Base-by-base conservation (phyloP, 2,888 invertebrate genomes). In the Papilio demoleus region DNA sequence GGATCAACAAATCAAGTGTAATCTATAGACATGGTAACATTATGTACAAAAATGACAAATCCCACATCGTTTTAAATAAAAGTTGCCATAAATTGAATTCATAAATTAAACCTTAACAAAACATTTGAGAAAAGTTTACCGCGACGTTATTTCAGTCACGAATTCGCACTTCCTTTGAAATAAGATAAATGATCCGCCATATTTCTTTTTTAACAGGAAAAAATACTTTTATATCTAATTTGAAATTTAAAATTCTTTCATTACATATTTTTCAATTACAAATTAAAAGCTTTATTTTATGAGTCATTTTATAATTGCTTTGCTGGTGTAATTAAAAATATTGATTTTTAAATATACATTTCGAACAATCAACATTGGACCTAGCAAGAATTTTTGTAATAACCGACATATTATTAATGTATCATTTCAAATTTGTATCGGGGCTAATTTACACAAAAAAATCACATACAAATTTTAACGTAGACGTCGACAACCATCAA, bases 111-210 rank as follows among this genome's bases (percentile, higher is more conserved):
- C 22, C 9, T 47, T 22, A 47, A 22, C 12, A 50, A 50, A 50
- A 14, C 8, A 53, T 53, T 53, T 38, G 22, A 5, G 17, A n/a
- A 47, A 66, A 66, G 19, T 22, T 22, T 38, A 12, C 17, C 47
- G 76, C 75, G 72, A 74, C 73, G 77, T 81, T 84, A 87, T 87
- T 86, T 86, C 76, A 84, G 86, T 87, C 87, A 87, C 86, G 86
- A 80, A 84, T 85, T 86, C 82, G 81, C 83, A 76, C 80, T 76
- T 76, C 78, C 81, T 75, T 77, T 71, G 76, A 76, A 80, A 82
- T 83, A 82, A 85, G 82, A 86, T 83, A 85, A 86, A 60, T 17
- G 60, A 60, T 60, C 17, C 47, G 36, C 2, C 45, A 60, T 36
- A 24, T 27, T 47, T 12, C 12, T 50, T 50, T 42, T 5, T 45